These are phyloP conservation scores for Dysdera silvatica DNA, from an alignment of 1,140 invertebrate species.

Conservation along the genomic window DNA sequence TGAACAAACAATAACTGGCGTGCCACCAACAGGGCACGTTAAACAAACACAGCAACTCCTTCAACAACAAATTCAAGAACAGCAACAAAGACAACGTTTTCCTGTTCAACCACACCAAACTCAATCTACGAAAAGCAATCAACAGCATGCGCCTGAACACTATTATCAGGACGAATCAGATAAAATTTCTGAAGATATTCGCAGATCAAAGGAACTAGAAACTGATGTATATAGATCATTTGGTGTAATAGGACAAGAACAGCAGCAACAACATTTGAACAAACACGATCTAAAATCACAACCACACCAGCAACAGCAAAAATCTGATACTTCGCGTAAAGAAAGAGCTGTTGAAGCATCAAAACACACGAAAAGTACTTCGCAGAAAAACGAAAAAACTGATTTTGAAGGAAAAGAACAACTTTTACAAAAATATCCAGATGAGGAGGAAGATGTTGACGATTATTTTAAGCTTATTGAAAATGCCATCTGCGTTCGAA, in stretches of 20 bases:
- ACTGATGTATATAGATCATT: too few relatives aligned
- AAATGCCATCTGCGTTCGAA: slow-evolving; percentile 1
- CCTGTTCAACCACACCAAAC: background rate
- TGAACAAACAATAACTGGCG: background rate
- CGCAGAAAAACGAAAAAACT: background rate
- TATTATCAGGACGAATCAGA: too few relatives aligned
- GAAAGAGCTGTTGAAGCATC: background rate
- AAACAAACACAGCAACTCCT: slow-evolving; percentile 2
- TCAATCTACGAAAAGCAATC: background rate
- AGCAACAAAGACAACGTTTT: background rate
- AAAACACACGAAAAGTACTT: background rate
- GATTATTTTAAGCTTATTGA: slow-evolving; percentile 26
- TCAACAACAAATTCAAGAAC: slow-evolving; percentile 8
- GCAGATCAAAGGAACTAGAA: too few relatives aligned
- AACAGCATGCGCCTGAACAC: too few relatives aligned
- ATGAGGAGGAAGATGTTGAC: slow-evolving; percentile 17
- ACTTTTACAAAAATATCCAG: slow-evolving; percentile 13
- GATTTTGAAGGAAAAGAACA: slow-evolving; percentile 10
- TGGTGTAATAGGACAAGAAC: slow-evolving; percentile 5
- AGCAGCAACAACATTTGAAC: background rate
- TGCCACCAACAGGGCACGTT: background rate
- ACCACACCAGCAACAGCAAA: background rate
- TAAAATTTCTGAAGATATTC: too few relatives aligned
- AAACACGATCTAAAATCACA: background rate
- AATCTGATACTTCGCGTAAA: background rate